Percentiles rank a stretch among this genome's conserved stretches.
These are phyloP conservation scores for Sterna hirundo DNA, from an alignment of 2,113 vertebrate genomes.

Conservation along the genomic window DNA sequence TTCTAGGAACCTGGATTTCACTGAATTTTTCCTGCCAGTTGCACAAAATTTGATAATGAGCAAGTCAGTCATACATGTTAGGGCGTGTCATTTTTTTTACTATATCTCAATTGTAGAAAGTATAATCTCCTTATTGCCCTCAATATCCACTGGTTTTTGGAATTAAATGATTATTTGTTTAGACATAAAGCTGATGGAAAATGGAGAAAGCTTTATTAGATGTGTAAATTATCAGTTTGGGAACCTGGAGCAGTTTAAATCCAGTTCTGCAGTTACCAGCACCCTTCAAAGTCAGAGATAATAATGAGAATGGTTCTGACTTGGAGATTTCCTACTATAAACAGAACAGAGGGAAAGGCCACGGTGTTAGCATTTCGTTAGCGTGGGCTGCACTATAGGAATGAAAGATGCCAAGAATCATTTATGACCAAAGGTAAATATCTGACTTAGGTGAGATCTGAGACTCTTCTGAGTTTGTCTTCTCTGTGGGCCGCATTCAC, in stretches of 20 bases:
- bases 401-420: neutral
- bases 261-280: neutral
- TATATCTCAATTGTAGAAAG: neutral
- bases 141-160: rapidly evolving
- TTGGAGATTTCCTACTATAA: neutral
- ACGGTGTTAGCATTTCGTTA: neutral
- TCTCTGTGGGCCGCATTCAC: neutral
- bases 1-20: neutral
- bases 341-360: neutral
- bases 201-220: neutral
- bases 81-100: neutral
- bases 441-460: neutral
- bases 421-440: neutral
- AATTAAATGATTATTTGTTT: neutral
- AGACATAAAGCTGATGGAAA: neutral
- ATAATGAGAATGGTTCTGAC: neutral
- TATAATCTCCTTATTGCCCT: neutral
- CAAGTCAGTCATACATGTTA: neutral
- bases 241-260: neutral
- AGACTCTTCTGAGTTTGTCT: neutral
- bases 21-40: neutral
- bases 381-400: neutral
- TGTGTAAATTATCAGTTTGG: neutral
- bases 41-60: neutral
- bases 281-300: neutral